Conservation (phyloP, 35 echinoderm and acorn worm genomes). For the Lytechinus pictus region DNA sequence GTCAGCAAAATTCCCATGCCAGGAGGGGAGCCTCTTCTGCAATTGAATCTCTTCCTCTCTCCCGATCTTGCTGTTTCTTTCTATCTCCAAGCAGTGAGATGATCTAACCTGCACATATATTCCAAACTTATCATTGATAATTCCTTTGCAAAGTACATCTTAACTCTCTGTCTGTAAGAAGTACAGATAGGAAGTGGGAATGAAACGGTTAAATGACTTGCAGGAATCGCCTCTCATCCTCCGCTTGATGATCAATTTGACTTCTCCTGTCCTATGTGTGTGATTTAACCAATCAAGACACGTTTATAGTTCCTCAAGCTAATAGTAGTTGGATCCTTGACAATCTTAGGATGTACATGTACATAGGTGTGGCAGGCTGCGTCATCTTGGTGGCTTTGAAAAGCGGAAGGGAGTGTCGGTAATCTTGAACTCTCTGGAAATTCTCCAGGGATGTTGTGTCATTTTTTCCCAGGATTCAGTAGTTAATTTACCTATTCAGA, state of each 20-base stretch:
- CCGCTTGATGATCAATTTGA: not conserved
- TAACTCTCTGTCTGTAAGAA: not conserved
- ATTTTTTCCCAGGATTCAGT: not conserved
- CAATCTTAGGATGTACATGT: not conserved
- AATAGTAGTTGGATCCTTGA: not conserved
- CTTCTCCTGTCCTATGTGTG: not conserved
- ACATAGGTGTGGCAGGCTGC: not conserved
- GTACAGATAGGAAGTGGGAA: not conserved
- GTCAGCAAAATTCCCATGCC: no score
- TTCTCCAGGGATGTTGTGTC: not conserved
- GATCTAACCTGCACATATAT: not conserved
- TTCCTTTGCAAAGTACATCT: not conserved
- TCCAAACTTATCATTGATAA: not conserved
- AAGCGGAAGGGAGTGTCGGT: not conserved
- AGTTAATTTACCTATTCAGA: not conserved
- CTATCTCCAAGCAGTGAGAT: no score
- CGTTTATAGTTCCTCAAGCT: not conserved
- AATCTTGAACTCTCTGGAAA: not conserved
- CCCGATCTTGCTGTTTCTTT: no score
- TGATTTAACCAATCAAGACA: not conserved
- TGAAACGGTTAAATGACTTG: not conserved
- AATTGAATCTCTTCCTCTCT: no score
- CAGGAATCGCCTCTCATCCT: not conserved
- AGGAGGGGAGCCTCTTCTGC: no score
- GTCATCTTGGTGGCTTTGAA: not conserved